Conservation (phyloP, 2,113 vertebrate genomes). For the Neogale vison region DNA sequence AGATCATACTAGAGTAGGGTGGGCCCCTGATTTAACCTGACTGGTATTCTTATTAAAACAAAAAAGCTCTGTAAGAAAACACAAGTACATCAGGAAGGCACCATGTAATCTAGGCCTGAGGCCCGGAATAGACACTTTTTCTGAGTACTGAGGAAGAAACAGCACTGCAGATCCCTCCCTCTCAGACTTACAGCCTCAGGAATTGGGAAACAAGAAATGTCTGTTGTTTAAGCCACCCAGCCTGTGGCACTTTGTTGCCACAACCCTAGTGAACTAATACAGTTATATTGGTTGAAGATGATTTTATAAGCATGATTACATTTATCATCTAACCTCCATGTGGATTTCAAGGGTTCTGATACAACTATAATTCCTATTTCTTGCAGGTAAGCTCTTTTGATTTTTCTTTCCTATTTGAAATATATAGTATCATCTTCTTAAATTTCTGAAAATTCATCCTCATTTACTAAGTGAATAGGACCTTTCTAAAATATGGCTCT, state of each 20-base stretch:
- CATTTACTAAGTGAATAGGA: not conserved
- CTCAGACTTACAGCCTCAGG: not conserved
- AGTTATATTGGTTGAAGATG: not conserved
- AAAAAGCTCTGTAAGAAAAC: not conserved
- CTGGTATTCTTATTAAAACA: not conserved
- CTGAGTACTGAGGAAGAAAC: not conserved
- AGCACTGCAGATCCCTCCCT: not conserved
- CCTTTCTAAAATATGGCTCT: not conserved
- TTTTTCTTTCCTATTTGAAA: not conserved
- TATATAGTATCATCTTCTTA: not conserved
- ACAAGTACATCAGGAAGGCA: not conserved
- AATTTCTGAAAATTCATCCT: not conserved
- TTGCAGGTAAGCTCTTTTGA: not conserved
- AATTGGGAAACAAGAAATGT: not conserved
- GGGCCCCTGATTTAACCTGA: not conserved
- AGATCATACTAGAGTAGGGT: not conserved
- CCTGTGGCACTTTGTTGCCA: not conserved
- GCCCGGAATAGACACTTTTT: not conserved
- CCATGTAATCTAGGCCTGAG: not conserved
- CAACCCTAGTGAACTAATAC: not conserved
- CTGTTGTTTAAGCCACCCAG: not conserved
- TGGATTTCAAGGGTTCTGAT: not conserved
- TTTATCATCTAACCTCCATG: not conserved
- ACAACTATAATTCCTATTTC: not conserved
- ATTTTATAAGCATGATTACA: not conserved